Evolutionary conservation across 1,140 invertebrate genomes (phyloP).

Genomic region (Pachyrhynchus sulphureomaculatus): DNA sequence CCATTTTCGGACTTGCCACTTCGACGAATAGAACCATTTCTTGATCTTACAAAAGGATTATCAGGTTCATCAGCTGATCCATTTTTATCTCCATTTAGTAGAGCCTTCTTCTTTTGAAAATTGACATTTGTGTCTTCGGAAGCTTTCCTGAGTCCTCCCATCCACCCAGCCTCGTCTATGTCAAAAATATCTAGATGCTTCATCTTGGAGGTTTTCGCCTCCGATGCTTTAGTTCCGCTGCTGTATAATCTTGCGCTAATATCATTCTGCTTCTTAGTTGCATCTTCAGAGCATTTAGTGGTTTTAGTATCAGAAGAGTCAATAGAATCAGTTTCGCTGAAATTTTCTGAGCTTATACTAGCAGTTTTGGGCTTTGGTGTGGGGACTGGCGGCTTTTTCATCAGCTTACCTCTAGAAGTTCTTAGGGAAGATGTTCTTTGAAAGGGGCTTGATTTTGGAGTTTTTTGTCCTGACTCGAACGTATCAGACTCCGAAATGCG

Average conservation of each 20-base stretch:
- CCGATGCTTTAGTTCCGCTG: slow-evolving; percentile 59
- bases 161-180: slow-evolving; percentile 40
- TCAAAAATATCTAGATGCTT: slow-evolving; percentile 52
- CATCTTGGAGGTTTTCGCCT: slow-evolving; percentile 60
- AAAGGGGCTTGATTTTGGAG: slow-evolving; percentile 23
- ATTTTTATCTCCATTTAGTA: background rate
- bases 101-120: slow-evolving; percentile 25
- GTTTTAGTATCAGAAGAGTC: slow-evolving; percentile 36
- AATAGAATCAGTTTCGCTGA: slow-evolving; percentile 58
- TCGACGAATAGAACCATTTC: slow-evolving; percentile 29
- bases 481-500: slow-evolving; percentile 8
- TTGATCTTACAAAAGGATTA: slow-evolving; percentile 21
- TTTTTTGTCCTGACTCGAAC: background rate
- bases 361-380: slow-evolving; percentile 28
- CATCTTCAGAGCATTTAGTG: slow-evolving; percentile 28
- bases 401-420: slow-evolving; percentile 10
- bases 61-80: slow-evolving; percentile 5
- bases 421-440: slow-evolving; percentile 32
- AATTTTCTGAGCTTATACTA: slow-evolving; percentile 59
- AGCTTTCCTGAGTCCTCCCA: slow-evolving; percentile 36
- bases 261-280: slow-evolving; percentile 46
- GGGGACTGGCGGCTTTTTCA: slow-evolving; percentile 13
- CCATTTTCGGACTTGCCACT: slow-evolving; percentile 13
- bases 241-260: slow-evolving; percentile 54
- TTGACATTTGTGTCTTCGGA: slow-evolving; percentile 15